A percentile compares a stretch with the other conserved stretches of the same genome.
Evolutionary conservation across 2,113 vertebrate genomes (phyloP).

Genomic region (Halichoerus grypus): DNA sequence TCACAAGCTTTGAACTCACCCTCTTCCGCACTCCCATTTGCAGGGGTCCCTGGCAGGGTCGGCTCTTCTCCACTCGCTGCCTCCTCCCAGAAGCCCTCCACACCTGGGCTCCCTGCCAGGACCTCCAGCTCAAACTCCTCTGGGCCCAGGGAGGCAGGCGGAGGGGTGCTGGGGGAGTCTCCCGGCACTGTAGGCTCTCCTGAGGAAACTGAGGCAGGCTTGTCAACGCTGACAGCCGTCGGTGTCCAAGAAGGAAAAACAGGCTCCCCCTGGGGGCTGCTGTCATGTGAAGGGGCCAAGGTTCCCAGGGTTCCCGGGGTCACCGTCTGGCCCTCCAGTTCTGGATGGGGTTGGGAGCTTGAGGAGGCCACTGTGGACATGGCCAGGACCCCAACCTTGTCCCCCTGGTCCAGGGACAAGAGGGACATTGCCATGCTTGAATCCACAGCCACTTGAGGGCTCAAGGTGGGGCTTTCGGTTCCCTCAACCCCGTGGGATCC

Average conservation of each 20-base stretch:
- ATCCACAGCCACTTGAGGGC: neutral
- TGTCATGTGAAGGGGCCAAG: fast-evolving
- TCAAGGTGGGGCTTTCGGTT: neutral
- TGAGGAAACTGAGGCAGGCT: neutral
- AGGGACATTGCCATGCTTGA: neutral
- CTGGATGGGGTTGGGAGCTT: neutral
- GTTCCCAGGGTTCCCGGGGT: neutral
- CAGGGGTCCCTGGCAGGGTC: conserved; percentile 1
- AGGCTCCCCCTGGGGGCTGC: neutral
- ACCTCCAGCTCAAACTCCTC: neutral
- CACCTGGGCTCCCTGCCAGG: neutral
- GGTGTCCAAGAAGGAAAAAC: neutral
- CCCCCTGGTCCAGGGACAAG: neutral
- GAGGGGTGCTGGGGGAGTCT: neutral
- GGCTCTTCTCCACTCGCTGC: conserved; percentile 57
- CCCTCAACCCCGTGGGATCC: neutral
- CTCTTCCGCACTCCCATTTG: conserved; percentile 47
- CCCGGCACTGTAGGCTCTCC: neutral
- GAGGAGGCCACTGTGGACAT: neutral
- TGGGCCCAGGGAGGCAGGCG: neutral
- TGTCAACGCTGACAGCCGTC: neutral
- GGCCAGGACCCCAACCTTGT: neutral
- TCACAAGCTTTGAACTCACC: conserved; percentile 65
- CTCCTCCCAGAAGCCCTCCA: conserved; percentile 49
- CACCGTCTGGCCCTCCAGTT: neutral